Percentiles rank a stretch among this genome's conserved stretches.
Conservation (phyloP, 1,140 invertebrate genomes). For the Colletes gigas region DNA sequence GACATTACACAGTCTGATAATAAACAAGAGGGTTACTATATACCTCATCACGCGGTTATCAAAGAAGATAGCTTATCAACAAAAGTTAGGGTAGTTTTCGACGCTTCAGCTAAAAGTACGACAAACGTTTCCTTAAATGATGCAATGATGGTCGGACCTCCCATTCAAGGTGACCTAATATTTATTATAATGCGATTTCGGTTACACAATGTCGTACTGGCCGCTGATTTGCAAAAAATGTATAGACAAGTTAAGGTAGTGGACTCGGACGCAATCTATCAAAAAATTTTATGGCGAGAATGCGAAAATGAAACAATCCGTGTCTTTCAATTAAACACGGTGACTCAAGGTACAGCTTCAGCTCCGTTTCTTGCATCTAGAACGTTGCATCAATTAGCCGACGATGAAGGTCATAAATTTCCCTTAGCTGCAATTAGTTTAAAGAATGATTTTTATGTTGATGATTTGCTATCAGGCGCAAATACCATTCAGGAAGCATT, state of each 20-base stretch:
- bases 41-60: constrained; percentile 1
- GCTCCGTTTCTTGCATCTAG: constrained; percentile 1
- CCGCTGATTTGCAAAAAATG: constrained; percentile 19
- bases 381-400: neutral
- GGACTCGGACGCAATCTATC: neutral
- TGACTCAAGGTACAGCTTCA: constrained; percentile 5
- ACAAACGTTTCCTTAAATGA: neutral
- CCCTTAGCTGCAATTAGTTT: neutral
- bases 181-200: constrained; percentile 30
- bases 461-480: neutral
- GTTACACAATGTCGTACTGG: neutral
- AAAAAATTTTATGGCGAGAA: constrained; percentile 9
- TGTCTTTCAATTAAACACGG: neutral
- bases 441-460: constrained; percentile 8
- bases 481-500: neutral
- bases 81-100: neutral
- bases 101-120: neutral
- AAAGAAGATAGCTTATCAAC: neutral
- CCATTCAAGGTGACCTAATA: constrained; percentile 24
- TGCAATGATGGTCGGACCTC: neutral
- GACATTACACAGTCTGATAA: neutral
- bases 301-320: neutral
- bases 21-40: constrained; percentile 7
- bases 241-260: neutral
- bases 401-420: neutral